phyloP scores from a whole-genome alignment of 2,113 vertebrate genomes.

The Neomonachus schauinslandi region DNA sequence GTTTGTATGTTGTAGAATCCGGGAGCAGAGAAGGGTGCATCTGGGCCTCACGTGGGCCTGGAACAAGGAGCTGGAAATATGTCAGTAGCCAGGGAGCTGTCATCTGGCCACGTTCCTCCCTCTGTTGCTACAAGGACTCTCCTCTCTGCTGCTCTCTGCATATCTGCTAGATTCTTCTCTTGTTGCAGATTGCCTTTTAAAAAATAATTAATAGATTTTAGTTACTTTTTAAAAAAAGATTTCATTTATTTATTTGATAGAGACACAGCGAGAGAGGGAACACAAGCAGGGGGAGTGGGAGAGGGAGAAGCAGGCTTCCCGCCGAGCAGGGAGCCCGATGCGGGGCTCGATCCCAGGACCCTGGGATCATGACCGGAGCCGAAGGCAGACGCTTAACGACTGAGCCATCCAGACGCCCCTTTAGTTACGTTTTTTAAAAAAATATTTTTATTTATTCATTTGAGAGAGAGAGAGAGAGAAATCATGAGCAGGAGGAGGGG shows the following conservation, averaged over 20 bases:
- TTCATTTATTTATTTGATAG: too few relatives aligned
- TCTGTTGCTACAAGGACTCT: neutral
- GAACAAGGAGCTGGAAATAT: neutral
- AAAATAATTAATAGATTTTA: neutral
- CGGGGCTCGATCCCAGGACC: too few relatives aligned
- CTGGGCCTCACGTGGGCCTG: neutral
- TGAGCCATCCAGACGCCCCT: too few relatives aligned
- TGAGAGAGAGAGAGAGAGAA: neutral
- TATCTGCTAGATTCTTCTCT: neutral
- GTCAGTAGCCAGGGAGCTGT: neutral
- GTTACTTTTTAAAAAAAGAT: neutral
- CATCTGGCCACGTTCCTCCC: neutral
- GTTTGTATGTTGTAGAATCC: neutral
- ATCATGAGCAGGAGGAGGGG: neutral
- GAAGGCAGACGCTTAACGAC: too few relatives aligned
- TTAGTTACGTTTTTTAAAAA: too few relatives aligned
- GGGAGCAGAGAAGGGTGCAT: neutral
- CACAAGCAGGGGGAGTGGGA: too few relatives aligned
- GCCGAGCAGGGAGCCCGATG: too few relatives aligned
- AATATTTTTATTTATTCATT: neutral
- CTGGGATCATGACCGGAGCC: too few relatives aligned
- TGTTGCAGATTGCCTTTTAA: neutral
- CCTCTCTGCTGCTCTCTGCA: neutral
- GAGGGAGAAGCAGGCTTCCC: too few relatives aligned
- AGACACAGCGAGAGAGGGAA: too few relatives aligned